Percentiles rank a stretch among this genome's conserved stretches.
phyloP scores from a whole-genome alignment of 2,888 invertebrate species.

The Dusona sp. region DNA sequence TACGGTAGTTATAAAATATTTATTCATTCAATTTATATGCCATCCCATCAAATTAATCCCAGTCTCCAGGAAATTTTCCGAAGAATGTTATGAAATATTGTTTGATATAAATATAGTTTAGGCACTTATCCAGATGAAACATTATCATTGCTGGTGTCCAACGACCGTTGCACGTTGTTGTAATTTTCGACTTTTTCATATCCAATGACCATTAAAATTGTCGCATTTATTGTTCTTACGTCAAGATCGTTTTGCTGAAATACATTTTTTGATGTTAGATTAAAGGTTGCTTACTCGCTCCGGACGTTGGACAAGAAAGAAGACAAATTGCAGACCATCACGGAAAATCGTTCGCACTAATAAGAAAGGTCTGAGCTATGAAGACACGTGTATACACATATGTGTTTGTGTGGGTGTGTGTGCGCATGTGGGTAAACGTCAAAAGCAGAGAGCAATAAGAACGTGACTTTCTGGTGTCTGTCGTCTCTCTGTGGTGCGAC shows the following conservation, averaged over 20 bases:
- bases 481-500: slow-evolving; percentile 68
- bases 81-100: not conserved
- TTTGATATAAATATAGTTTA: not conserved
- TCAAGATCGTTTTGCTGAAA: not conserved
- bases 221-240: not conserved
- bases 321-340: slow-evolving; percentile 41
- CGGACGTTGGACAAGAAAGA: not conserved
- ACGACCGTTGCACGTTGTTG: not conserved
- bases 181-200: not conserved
- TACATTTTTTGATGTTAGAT: slow-evolving; percentile 19
- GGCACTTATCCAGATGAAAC: not conserved
- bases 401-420: not conserved
- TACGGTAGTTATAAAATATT: not conserved
- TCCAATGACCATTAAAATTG: not conserved
- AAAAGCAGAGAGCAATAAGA: slow-evolving; percentile 71
- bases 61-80: not conserved
- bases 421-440: slow-evolving; percentile 33
- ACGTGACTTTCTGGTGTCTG: slow-evolving; percentile 75
- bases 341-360: slow-evolving; percentile 61
- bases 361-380: slow-evolving; percentile 56
- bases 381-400: not conserved
- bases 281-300: slow-evolving; percentile 26
- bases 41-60: not conserved
- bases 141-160: not conserved
- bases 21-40: not conserved